Evolutionary conservation across 2,888 invertebrate species (phyloP), one percentile per base, ranked within the genome.

Genomic region (Thera obeliscata): DNA sequence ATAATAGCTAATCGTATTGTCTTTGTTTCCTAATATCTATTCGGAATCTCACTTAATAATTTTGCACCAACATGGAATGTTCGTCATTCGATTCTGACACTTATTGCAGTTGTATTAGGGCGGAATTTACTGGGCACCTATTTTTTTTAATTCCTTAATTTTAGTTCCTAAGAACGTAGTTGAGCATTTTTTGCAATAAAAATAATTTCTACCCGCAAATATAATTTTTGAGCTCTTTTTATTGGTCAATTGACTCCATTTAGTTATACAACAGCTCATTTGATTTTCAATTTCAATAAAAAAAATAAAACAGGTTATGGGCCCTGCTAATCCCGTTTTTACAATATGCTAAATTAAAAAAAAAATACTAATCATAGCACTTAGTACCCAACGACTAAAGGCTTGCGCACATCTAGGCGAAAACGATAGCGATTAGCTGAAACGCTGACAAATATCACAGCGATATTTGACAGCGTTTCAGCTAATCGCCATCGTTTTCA

Each of bases 11-110:
- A 57, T 49, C 35, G 50, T 74, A 73, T 74, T 70, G 73, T 73
- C 71, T 72, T 70, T 73, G 70, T 62, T 70, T 71, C 64, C 64
- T 62, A 69, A 61, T 73, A 67, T 68, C 50, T 61, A 69, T 69
- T 62, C 36, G 69, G 66, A 61, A 72, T 75, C 63, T 75, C 75
- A 75, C 75, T 73, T 75, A 64, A 64, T 55, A 69, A 71, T 75
- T 74, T 73, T 74, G 75, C 75, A 74, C 75, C 72, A 61, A 63
- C 55, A 66, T 72, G 72, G 74, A 74, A 75, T 75, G 74, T 72
- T 64, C 61, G 56, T 64, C 61, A 62, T 63, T 70, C 70, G 56
- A 66, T 71, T 61, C 60, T 66, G 61, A 71, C 67, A 71, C 61
- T 70, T 70, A 70, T 66, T 64, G 66, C 61, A 56, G 11, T 48